Base-by-base conservation (phyloP, 2,797 vertebrate genomes). In the Onychomys torridus region DNA sequence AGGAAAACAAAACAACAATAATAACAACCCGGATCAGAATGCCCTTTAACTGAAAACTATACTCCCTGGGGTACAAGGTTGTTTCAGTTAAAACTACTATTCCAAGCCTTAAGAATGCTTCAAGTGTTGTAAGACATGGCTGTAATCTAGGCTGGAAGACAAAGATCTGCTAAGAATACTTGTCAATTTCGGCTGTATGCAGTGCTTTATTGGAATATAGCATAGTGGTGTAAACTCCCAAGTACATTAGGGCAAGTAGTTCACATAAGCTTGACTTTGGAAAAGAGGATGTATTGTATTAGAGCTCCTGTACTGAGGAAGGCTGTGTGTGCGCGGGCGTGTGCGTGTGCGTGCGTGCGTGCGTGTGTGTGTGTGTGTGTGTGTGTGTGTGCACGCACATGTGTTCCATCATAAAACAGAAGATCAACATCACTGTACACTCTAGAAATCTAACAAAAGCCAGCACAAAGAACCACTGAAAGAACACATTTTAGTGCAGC, bases 391-490 rank as follows among this genome's bases (percentile, higher is more conserved):
- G 49, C 11, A 10, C 11, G 49, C n/a, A 8, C 25, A 21, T n/a
- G 19, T 55, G 13, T 40, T 49, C 59, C 23, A 86, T 19, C 71
- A 88, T 34, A 52, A 76, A 83, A 85, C 3, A 71, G 8, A 78
- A 65, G n/a, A 52, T 37, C 49, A 21, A 71, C 19, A 88, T 11
- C 73, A 34, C 46, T 43, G 4, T 7, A 46, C 69, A 63, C 21
- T 82, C 89, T 32, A 93, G 78, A 96, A 89, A 86, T 29, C 29
- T 34, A 92, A 91, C 55, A 96, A 89, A 93, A 86, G 63, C 32
- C 37, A 93, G 65, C 27, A 37, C 46, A 59, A 37, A 10, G 21
- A 1, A n/a, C 12, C 89, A 23, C 17, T 46, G 8, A 57, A 63
- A 90, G 29, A 93, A 86, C 5, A 13, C 27, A 95, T 92, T 95